These are phyloP conservation scores for Eciton burchellii DNA, from an alignment of 1,140 invertebrate species.

Conservation along the genomic window DNA sequence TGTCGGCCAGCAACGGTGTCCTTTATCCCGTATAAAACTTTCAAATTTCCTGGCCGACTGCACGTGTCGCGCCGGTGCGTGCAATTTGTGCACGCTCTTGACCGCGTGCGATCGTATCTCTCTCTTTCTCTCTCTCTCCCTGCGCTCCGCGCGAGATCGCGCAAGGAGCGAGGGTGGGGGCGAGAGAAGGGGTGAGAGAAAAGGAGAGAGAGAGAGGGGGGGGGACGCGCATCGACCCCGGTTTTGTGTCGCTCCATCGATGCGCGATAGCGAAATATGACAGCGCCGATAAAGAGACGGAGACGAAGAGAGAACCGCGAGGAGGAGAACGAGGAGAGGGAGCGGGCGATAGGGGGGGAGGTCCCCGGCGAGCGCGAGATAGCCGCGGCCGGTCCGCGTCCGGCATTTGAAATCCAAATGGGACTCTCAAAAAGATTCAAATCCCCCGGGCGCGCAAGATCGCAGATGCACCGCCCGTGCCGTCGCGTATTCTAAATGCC, in stretches of 20 bases:
- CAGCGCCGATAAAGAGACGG: background rate
- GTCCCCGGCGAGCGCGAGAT: constrained; percentile 14
- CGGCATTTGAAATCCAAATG: constrained; percentile 69
- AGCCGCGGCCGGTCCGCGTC: constrained; percentile 11
- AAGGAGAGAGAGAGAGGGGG: constrained; percentile 44
- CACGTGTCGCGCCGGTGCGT: constrained; percentile 18
- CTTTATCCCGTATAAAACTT: constrained; percentile 41
- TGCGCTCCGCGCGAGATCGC: constrained; percentile 38
- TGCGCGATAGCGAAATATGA: constrained; percentile 53
- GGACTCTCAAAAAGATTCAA: constrained; percentile 70
- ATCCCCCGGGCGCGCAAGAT: constrained; percentile 35
- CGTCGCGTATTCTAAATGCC: constrained; percentile 57
- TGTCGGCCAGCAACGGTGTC: background rate
- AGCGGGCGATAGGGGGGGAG: constrained; percentile 21
- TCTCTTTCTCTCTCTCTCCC: too few species aligned
- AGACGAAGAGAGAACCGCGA: too few species aligned
- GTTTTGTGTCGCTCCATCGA: constrained; percentile 20
- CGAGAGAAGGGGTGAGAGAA: constrained; percentile 32
- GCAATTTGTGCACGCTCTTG: constrained; percentile 58
- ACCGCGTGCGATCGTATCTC: constrained; percentile 57
- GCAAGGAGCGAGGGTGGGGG: too few species aligned
- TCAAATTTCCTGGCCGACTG: constrained; percentile 57
- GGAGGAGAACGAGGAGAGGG: background rate
- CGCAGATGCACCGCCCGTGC: constrained; percentile 48
- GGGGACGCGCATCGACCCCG: background rate